phyloP scores from a whole-genome alignment of 2,797 vertebrate genomes.

The Margarornis squamiger region DNA sequence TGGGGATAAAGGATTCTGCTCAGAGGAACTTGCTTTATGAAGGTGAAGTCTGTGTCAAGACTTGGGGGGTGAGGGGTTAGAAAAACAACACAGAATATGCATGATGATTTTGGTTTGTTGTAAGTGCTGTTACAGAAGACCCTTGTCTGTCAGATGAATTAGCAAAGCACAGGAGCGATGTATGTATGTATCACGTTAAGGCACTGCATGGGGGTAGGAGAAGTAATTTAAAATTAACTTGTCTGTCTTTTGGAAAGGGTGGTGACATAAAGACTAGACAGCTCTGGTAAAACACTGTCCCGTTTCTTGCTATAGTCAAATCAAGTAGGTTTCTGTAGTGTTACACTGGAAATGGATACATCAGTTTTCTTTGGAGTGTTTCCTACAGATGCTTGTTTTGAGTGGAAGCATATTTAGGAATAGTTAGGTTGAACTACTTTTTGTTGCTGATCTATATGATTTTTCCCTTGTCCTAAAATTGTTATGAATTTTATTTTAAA shows the following conservation, averaged over 20 bases:
- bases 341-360: neutral
- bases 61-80: neutral
- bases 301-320: neutral
- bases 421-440: neutral
- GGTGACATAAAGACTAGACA: neutral
- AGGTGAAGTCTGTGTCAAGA: neutral
- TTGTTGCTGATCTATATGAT: neutral
- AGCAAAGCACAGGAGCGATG: neutral
- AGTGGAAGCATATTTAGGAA: neutral
- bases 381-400: neutral
- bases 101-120: neutral
- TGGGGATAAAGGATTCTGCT: neutral
- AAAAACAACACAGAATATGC: neutral
- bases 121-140: neutral
- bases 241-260: neutral
- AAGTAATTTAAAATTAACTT: neutral
- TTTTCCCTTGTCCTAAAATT: neutral
- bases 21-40: neutral
- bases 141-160: neutral
- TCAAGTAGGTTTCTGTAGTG: neutral
- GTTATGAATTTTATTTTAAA: neutral
- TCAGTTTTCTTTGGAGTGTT: neutral
- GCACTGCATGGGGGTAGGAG: neutral
- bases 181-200: neutral
- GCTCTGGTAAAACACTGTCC: neutral